Base-by-base conservation (phyloP, 2,888 invertebrate species). In the Omphaloscelis lunosa region DNA sequence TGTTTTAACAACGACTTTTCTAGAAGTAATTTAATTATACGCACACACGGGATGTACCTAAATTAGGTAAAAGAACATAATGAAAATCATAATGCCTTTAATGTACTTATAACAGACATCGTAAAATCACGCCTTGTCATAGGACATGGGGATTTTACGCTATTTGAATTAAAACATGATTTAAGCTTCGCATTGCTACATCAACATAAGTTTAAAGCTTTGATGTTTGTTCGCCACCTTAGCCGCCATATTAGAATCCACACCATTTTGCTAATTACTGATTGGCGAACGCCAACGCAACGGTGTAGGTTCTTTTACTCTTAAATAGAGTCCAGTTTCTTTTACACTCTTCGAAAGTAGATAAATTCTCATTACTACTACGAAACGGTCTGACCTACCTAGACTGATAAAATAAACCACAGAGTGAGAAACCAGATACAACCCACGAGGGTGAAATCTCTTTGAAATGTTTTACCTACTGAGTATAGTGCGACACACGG, bases 401-500 rank as follows among this genome's bases (percentile, higher is more conserved):
- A 48, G 48, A 17, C 48, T 1, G 48, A 48, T 17, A 58, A 67
- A 68, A 29, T 45, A 63, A 72, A 80, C 41, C 58, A 48, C 67
- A 72, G 23, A 72, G 29, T 61, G 41, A 8, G 69, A 73, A 68
- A 83, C 59, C 12, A 59, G 63, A 73, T 20, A 69, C 65, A 45
- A 53, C 23, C 17, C 23, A 56, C 15, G 15, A 51, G 67, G 27
- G 58, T 45, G 51, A 67, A 67, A 15, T 51, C 41, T 68, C 23
- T 73, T 83, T 82, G 73, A 79, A 79, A 73, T 72, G 29, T 66
- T 73, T 78, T 59, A 63, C 73, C 29, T 66, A 34, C 8, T 48
- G 59, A 65, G 58, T 27, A 39, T 39, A 9, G 48, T 56, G 53
- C 20, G n/a, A 72, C 58, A 82, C 23, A 41, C 12, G 3, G 11